Evolutionary conservation across 1,140 invertebrate species (phyloP).

Genomic region (Temnothorax nylanderi): DNA sequence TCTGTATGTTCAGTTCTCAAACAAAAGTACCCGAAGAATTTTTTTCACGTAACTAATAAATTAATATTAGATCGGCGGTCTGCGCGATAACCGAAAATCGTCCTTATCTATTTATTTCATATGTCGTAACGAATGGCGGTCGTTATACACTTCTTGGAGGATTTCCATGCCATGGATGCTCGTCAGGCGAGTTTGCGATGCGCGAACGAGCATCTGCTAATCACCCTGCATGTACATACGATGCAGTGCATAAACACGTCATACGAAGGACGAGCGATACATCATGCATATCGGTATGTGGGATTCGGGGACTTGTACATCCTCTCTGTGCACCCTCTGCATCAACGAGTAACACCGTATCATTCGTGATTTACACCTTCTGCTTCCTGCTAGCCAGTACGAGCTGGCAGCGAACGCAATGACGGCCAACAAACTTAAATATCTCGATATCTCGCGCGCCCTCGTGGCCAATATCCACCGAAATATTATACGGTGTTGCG

Average conservation of each 20-base stretch:
- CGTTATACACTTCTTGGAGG: background rate
- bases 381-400: constrained; percentile 60
- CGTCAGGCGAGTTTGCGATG: background rate
- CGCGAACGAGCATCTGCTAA: constrained; percentile 19
- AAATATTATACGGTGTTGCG: constrained; percentile 44
- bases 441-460: constrained; percentile 35
- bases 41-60: background rate
- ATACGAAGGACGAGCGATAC: constrained; percentile 57
- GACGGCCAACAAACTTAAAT: constrained; percentile 38
- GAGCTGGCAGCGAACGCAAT: background rate
- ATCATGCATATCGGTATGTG: constrained; percentile 70
- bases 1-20: background rate
- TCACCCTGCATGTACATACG: constrained; percentile 22
- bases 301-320: constrained; percentile 57
- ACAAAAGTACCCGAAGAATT: background rate
- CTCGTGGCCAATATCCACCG: constrained; percentile 42
- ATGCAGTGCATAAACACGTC: constrained; percentile 67
- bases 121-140: background rate
- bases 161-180: too few species aligned
- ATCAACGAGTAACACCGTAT: constrained; percentile 70
- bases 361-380: constrained; percentile 73
- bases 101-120: background rate
- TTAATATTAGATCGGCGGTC: background rate
- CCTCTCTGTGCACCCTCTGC: constrained; percentile 33
- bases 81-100: background rate